Conservation (phyloP, 2,797 vertebrate species). For the Malacoctenus gilli region DNA sequence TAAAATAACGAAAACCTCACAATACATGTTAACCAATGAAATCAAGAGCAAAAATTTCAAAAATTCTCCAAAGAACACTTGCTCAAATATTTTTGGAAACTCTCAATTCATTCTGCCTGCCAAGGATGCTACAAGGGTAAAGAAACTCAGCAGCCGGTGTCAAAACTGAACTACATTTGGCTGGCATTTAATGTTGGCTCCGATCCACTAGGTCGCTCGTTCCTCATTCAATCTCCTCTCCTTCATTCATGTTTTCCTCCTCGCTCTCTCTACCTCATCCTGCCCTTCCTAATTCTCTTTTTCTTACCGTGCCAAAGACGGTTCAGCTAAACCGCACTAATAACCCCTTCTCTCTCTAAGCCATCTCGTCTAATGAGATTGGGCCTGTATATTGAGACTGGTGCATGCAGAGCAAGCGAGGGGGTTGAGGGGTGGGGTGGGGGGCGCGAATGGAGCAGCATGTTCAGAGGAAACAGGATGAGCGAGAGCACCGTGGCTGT, state of each 20-base stretch:
- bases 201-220: not conserved
- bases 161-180: conserved; percentile 25
- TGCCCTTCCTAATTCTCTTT: conserved; percentile 34
- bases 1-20: not conserved
- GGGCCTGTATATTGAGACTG: conserved; percentile 46
- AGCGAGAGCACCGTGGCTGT: conserved; percentile 17
- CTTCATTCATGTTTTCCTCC: conserved; percentile 48
- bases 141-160: conserved; percentile 8
- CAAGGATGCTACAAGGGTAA: conserved; percentile 4
- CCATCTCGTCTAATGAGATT: conserved; percentile 76
- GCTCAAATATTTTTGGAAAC: too few relatives aligned
- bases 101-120: conserved; percentile 6
- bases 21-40: not conserved
- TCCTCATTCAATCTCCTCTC: conserved; percentile 19
- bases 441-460: conserved; percentile 14
- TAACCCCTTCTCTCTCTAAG: conserved; percentile 64
- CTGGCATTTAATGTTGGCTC: conserved; percentile 20
- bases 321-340: conserved; percentile 55
- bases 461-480: conserved; percentile 25
- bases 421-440: conserved; percentile 7
- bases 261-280: conserved; percentile 12
- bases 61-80: conserved; percentile 1
- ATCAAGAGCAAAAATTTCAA: not conserved
- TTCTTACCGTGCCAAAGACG: conserved; percentile 47
- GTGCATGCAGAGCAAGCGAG: conserved; percentile 34